A percentile compares a stretch with the other conserved stretches of the same genome.
Conservation (phyloP, 2,888 invertebrate species). For the Gastrophysa polygoni region DNA sequence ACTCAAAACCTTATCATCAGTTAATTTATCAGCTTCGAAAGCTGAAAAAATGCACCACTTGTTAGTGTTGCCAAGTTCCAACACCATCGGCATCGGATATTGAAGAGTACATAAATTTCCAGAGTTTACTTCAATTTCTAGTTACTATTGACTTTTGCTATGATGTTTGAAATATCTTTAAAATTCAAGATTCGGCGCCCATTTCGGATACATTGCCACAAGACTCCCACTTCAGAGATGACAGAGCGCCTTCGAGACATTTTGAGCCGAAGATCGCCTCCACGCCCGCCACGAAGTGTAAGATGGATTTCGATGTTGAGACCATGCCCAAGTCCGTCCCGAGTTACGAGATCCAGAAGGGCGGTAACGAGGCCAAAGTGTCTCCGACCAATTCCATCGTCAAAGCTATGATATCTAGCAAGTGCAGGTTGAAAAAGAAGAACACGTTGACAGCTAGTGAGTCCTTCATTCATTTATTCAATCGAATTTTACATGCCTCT, state of each 20-base stretch:
- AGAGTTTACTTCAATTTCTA: too few relatives aligned
- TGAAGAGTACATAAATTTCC: too few relatives aligned
- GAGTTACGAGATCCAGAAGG: constrained; percentile 46
- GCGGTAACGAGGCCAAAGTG: constrained; percentile 49
- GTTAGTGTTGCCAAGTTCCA: too few relatives aligned
- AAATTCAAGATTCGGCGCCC: too few relatives aligned
- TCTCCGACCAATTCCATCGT: constrained; percentile 62
- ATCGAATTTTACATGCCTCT: too few relatives aligned
- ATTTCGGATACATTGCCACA: too few relatives aligned
- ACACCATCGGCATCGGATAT: too few relatives aligned
- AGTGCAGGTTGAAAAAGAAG: constrained; percentile 71
- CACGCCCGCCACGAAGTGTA: constrained; percentile 41
- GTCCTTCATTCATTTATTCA: constrained; percentile 46
- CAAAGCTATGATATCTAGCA: constrained; percentile 65
- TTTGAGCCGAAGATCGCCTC: constrained; percentile 52
- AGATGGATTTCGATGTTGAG: constrained; percentile 26
- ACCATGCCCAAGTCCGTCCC: constrained; percentile 30
- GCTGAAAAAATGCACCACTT: too few relatives aligned
- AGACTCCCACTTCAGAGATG: constrained; percentile 28
- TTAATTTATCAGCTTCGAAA: too few relatives aligned
- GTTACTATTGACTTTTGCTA: too few relatives aligned
- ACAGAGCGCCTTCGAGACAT: constrained; percentile 31
- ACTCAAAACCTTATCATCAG: too few relatives aligned
- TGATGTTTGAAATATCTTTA: too few relatives aligned
- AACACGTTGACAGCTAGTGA: constrained; percentile 74